Conservation (phyloP, 37 sponge, comb jelly and placozoan species). For the Halisarca cf. caerulea region DNA sequence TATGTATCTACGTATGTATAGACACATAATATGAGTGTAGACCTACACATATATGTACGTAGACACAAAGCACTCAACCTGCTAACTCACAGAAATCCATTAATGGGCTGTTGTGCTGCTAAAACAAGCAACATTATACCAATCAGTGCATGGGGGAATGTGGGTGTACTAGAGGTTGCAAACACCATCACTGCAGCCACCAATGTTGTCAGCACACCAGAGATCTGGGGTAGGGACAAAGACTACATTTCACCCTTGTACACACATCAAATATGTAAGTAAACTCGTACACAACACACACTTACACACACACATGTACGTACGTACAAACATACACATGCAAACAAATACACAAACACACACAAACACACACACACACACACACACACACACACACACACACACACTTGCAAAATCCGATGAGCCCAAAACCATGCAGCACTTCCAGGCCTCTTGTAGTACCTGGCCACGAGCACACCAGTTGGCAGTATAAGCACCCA, state of each 20-base stretch:
- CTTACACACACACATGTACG: constrained; percentile 7
- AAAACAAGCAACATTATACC: not conserved
- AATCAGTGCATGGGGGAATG: constrained; percentile 12
- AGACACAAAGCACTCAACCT: too few species aligned
- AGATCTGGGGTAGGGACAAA: not conserved
- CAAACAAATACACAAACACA: not conserved
- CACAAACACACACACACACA: constrained; percentile 28
- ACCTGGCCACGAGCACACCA: constrained; percentile 47
- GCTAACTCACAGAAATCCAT: constrained; percentile 20
- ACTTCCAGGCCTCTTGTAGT: constrained; percentile 3
- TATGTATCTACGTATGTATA: too few species aligned
- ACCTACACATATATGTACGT: too few species aligned
- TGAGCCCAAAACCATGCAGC: constrained; percentile 41
- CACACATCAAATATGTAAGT: not conserved
- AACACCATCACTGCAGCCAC: constrained; percentile 4
- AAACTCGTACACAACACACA: not conserved
- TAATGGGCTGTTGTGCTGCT: constrained; percentile 6
- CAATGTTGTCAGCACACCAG: constrained; percentile 4
- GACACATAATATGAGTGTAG: too few species aligned
- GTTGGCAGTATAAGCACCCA: constrained; percentile 50
- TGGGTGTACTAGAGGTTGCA: constrained; percentile 11
- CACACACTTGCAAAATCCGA: constrained; percentile 43
- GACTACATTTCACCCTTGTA: too few species aligned
- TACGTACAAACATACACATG: not conserved
- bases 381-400: constrained; percentile 52